Conservation (phyloP, 2,888 invertebrate species). For the Pheosia tremula region DNA sequence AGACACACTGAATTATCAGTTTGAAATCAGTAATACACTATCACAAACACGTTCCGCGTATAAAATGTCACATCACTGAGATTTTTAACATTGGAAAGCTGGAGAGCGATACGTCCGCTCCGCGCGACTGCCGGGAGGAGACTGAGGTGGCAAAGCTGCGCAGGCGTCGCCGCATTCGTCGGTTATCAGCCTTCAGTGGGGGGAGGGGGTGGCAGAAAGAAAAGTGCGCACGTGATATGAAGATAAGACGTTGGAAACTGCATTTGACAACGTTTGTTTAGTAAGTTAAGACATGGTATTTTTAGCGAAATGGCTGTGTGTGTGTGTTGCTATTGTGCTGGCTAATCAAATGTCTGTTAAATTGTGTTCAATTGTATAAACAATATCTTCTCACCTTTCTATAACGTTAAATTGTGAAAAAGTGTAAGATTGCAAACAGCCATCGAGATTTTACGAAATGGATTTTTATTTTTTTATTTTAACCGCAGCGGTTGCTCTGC, state of each 20-base stretch:
- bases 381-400: not conserved
- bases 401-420: not conserved
- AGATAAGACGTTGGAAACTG: constrained; percentile 61
- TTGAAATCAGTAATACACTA: constrained; percentile 42
- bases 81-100: constrained; percentile 28
- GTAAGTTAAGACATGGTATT: constrained; percentile 15
- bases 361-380: not conserved
- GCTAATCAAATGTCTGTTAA: constrained; percentile 5
- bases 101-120: constrained; percentile 52
- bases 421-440: constrained; percentile 14
- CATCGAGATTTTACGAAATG: constrained; percentile 15
- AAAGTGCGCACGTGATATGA: constrained; percentile 75
- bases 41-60: constrained; percentile 45
- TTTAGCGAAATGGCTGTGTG: constrained; percentile 4
- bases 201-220: constrained; percentile 67
- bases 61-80: constrained; percentile 56
- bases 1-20: constrained; percentile 52
- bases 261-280: constrained; percentile 32
- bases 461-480: constrained; percentile 17
- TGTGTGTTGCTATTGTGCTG: no score
- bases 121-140: constrained; percentile 55
- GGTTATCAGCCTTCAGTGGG: constrained; percentile 79
- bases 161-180: constrained; percentile 67
- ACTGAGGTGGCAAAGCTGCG: constrained; percentile 74
- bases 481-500: constrained; percentile 35